phyloP scores from a whole-genome alignment of 2,797 vertebrate genomes.

The Paedocypris micromegethes region DNA sequence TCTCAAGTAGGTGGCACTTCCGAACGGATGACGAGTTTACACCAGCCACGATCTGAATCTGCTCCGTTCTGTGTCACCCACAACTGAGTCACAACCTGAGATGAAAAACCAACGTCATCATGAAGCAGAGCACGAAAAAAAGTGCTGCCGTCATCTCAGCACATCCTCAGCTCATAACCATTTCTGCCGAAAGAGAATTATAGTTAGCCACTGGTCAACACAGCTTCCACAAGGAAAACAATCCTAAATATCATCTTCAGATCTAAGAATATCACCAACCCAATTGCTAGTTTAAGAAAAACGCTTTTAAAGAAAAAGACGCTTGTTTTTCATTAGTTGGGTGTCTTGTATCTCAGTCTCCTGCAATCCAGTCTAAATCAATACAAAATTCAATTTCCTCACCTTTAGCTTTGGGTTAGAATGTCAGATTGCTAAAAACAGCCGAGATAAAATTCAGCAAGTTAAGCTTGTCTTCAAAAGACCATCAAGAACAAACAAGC shows the following conservation, averaged over 20 bases:
- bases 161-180: neutral
- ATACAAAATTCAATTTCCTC: constrained; percentile 35
- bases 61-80: constrained; percentile 20
- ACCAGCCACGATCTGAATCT: constrained; percentile 13
- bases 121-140: constrained; percentile 22
- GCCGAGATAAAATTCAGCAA: constrained; percentile 19
- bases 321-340: constrained; percentile 33
- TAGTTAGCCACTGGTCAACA: neutral
- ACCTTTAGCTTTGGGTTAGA: constrained; percentile 24
- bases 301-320: too few relatives aligned
- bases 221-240: too few relatives aligned
- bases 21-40: constrained; percentile 9
- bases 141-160: constrained; percentile 14
- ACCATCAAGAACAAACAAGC: neutral
- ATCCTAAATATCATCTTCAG: too few relatives aligned
- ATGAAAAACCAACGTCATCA: constrained; percentile 16
- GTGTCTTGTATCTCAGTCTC: constrained; percentile 18
- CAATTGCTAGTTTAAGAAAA: neutral
- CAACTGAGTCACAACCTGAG: constrained; percentile 23
- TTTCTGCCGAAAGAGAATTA: constrained; percentile 2
- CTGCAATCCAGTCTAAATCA: constrained; percentile 36
- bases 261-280: too few relatives aligned
- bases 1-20: neutral
- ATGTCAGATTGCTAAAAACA: constrained; percentile 21
- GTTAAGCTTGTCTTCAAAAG: neutral